phyloP scores from a whole-genome alignment of 2,113 vertebrate species.

The Trochalopteron elliotii region DNA sequence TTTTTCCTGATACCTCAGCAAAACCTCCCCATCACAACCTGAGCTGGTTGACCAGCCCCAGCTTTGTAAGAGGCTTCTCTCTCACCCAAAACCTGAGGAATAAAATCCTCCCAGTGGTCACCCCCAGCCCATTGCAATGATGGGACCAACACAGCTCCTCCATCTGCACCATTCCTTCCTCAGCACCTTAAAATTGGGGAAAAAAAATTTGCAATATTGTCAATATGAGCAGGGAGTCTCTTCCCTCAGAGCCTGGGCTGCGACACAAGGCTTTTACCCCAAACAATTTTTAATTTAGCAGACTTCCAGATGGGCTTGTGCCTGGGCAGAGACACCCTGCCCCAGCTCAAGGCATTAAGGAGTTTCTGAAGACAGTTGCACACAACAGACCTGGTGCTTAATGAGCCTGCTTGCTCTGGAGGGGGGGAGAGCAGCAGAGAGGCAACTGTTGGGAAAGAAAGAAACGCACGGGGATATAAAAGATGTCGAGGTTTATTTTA shows the following conservation, averaged over 20 bases:
- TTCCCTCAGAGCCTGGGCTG: not conserved
- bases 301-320: not conserved
- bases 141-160: not conserved
- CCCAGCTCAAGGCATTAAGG: not conserved
- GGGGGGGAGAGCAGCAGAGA: not conserved
- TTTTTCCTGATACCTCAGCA: too few species aligned
- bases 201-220: not conserved
- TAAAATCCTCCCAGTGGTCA: not conserved
- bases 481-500: constrained; percentile 35
- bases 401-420: not conserved
- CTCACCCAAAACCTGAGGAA: not conserved
- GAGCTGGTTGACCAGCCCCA: not conserved
- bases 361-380: not conserved
- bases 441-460: not conserved
- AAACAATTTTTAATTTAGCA: not conserved
- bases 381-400: not conserved
- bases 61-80: not conserved
- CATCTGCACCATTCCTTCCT: not conserved
- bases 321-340: not conserved
- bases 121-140: fast-evolving
- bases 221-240: fast-evolving
- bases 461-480: not conserved
- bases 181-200: not conserved
- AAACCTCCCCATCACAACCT: not conserved
- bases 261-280: not conserved